Evolutionary conservation across 2,113 vertebrate genomes (phyloP), one percentile per base, ranked within the genome.

Genomic region (Nesoenas mayeri): DNA sequence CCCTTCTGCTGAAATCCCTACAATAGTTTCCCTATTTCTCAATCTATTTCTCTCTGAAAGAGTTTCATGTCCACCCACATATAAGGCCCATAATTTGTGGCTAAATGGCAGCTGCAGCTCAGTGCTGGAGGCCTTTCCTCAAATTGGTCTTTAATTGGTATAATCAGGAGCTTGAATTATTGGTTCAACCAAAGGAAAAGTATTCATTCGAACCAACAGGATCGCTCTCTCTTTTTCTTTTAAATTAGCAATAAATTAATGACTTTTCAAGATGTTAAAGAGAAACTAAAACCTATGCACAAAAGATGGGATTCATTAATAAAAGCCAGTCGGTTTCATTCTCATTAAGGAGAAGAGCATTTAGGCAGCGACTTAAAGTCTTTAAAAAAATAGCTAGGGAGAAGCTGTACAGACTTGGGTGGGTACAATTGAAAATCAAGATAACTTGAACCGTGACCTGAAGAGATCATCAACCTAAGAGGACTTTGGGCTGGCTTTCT

Each of bases 101-200:
- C 97, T 98, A 98, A 98, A 98, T 98, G 98, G 98, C 98, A 98
- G 98, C 97, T 98, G 98, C 97, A 98, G 97, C 97, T 98, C 96
- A 96, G 95, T 85, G 97, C 98, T 98, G 97, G 94, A 96, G 98
- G 98, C 97, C 91, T 97, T 97, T 95, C 94, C 97, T 96, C 85
- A 97, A 98, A 97, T 87, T 96, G 96, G 71, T 96, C 93, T 98
- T 98, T 98, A 98, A 98, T 98, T 98, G 98, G 97, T 97, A 97
- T 97, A 98, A 98, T 98, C 98, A 98, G 98, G 98, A 98, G 94
- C 98, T 97, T 98, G 97, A 98, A 98, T 98, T 98, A 98, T 98
- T 97, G 97, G 93, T 95, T 98, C 97, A 98, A 98, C 98, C 97
- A 95, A 98, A 97, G 89, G 90, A 95, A 96, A 96, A 92, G 92